Evolutionary conservation across 2,113 vertebrate genomes (phyloP).

Genomic region (Notothenia rossii): DNA sequence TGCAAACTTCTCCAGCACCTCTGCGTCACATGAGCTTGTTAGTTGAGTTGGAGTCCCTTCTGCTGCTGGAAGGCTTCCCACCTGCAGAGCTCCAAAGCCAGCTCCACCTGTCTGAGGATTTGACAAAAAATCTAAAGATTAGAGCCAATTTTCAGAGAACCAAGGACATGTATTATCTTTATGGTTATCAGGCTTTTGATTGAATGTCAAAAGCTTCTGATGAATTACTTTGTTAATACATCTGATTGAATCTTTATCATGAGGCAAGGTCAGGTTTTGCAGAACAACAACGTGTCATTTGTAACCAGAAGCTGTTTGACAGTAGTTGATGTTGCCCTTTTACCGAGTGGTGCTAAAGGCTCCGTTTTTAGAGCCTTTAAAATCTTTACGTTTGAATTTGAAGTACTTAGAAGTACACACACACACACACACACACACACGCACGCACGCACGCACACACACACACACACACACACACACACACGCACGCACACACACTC

Average conservation of each 20-base stretch:
- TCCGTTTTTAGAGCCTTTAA: slow-evolving; percentile 18
- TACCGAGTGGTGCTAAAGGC: neutral
- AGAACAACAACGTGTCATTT: slow-evolving; percentile 43
- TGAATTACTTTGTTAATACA: neutral
- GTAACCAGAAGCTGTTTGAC: slow-evolving; percentile 35
- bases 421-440: neutral
- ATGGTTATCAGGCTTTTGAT: slow-evolving; percentile 4
- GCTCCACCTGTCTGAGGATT: slow-evolving; percentile 27
- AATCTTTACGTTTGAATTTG: slow-evolving; percentile 3
- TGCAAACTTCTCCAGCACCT: slow-evolving; percentile 42
- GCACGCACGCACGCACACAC: neutral
- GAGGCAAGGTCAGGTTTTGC: slow-evolving; percentile 19
- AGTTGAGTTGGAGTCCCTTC: slow-evolving; percentile 13
- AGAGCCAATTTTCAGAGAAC: neutral
- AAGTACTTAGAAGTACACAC: neutral
- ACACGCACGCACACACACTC: neutral
- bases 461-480: neutral
- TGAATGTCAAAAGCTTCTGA: slow-evolving; percentile 1
- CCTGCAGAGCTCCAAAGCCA: slow-evolving; percentile 13
- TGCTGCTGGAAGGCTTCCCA: slow-evolving; percentile 18
- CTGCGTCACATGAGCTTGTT: slow-evolving; percentile 32
- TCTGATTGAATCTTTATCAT: slow-evolving; percentile 9
- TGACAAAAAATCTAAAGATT: slow-evolving; percentile 21
- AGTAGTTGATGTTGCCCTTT: slow-evolving; percentile 10
- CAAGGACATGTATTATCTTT: slow-evolving; percentile 7